Base-by-base conservation (phyloP, 1,140 invertebrate species). In the Tetranychus urticae region DNA sequence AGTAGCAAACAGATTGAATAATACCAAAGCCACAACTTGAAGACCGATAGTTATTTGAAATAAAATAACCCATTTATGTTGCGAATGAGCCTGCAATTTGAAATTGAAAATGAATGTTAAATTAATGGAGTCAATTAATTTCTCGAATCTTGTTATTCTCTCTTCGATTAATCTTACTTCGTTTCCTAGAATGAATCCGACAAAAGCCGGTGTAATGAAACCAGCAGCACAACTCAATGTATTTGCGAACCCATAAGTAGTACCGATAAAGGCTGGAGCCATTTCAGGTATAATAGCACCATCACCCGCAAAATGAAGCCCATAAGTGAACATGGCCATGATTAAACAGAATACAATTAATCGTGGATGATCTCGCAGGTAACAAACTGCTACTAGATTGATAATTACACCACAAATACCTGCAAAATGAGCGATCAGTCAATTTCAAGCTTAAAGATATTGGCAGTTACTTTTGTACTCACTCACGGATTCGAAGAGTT, bases 401-500 rank as follows among this genome's bases (percentile, higher is more conserved):
- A 7, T 8, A 33, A 33, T 4, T 31, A 52, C 23, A 52, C 50
- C 14, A 52, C 7, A 23, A 33, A n/a, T 13, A 52, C 2, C 5
- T 31, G 48, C 13, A 50, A 33, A 35, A 6, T 10, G 10, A 42
- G 5, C 39, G 39, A 1, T 42, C 10, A 42, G 10, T 42, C 39
- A 42, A 42, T 6, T 42, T 42, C 10, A 5, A 42, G 10, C 39
- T 42, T 42, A 5, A 6, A 5, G 10, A 5, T 10, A 10, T 42
- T 42, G 39, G 10, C 23, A 23, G 23, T 23, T 23, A 23, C 23
- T 23, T 23, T 62, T 64, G 2, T 66, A 23, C 61, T 66, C 55
- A 1, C 59, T 64, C 56, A 68, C 39, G 39, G 62, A 56, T 52
- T 68, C 64, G 14, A 68, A 68, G 1, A 67, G n/a, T 48, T 68